Percentiles rank a stretch among this genome's conserved stretches.
Evolutionary conservation across 2,797 vertebrate genomes (phyloP).

Genomic region (Tiaroga cobitis): DNA sequence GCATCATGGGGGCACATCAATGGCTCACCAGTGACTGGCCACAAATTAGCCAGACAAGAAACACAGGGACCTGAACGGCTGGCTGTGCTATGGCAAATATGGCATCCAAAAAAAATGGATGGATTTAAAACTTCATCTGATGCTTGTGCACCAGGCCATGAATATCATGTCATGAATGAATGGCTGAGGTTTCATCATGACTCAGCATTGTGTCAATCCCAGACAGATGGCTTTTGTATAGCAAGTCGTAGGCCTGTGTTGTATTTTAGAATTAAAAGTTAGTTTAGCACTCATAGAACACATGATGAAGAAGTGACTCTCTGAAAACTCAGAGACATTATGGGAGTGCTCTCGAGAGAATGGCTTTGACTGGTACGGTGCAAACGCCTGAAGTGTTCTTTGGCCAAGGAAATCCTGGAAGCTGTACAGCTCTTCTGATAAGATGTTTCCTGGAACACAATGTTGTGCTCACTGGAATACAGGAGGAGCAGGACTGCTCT

Average conservation of each 20-base stretch:
- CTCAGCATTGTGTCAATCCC: slow-evolving; percentile 23
- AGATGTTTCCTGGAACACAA: slow-evolving; percentile 47
- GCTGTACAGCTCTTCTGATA: slow-evolving; percentile 48
- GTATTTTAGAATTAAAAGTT: neutral
- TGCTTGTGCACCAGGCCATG: slow-evolving; percentile 26
- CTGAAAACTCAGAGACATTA: neutral
- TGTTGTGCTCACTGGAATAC: slow-evolving; percentile 25
- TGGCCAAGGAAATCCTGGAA: slow-evolving; percentile 56
- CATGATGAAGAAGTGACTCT: neutral
- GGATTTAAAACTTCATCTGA: slow-evolving; percentile 72
- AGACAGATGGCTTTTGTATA: neutral
- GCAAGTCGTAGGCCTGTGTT: neutral
- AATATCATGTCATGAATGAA: slow-evolving; percentile 23
- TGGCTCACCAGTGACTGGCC: slow-evolving; percentile 24
- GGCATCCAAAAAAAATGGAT: too few species aligned
- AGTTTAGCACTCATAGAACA: neutral
- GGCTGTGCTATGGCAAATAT: slow-evolving; percentile 26
- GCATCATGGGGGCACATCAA: slow-evolving; percentile 9
- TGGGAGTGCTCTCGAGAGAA: neutral
- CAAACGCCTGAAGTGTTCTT: slow-evolving; percentile 31
- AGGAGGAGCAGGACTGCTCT: slow-evolving; percentile 9
- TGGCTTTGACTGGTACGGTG: slow-evolving; percentile 14
- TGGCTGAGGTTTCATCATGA: neutral
- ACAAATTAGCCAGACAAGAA: slow-evolving; percentile 42
- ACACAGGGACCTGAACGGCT: slow-evolving; percentile 9